A percentile compares a stretch with the other conserved stretches of the same genome.
phyloP scores from a whole-genome alignment of 2,113 vertebrate genomes.

The Podarcis raffonei region DNA sequence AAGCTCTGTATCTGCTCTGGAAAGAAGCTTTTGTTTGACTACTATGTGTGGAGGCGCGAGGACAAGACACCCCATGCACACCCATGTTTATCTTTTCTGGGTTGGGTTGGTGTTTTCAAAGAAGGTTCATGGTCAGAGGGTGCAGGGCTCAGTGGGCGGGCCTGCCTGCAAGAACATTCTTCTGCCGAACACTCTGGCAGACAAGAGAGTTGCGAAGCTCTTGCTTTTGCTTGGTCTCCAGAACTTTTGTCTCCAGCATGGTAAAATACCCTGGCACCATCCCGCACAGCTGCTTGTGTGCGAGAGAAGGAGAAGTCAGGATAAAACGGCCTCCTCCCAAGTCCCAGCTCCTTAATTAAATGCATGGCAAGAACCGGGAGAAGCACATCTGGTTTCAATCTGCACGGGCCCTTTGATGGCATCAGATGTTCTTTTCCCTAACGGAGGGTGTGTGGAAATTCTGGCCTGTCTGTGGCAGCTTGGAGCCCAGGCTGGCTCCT shows the following conservation, averaged over 20 bases:
- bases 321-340: slow-evolving; percentile 79
- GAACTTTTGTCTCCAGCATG: background rate
- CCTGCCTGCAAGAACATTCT: background rate
- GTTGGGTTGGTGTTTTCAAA: background rate
- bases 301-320: slow-evolving; percentile 56
- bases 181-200: background rate
- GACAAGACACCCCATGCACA: too few species aligned
- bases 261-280: background rate
- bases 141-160: background rate
- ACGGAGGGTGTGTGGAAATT: slow-evolving; percentile 86
- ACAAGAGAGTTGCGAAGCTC: background rate
- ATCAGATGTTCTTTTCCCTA: slow-evolving; percentile 98
- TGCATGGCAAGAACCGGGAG: slow-evolving; percentile 90
- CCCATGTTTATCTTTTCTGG: background rate
- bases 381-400: slow-evolving; percentile 98
- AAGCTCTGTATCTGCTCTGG: background rate
- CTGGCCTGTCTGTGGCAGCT: slow-evolving; percentile 87
- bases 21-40: background rate
- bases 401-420: slow-evolving; percentile 93
- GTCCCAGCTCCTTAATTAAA: slow-evolving; percentile 96
- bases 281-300: background rate
- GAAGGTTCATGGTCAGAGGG: background rate
- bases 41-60: background rate
- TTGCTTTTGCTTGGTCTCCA: background rate
- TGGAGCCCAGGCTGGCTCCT: slow-evolving; percentile 80